Evolutionary conservation across 2,113 vertebrate genomes (phyloP).

Genomic region (Anarhynchus alexandrinus): DNA sequence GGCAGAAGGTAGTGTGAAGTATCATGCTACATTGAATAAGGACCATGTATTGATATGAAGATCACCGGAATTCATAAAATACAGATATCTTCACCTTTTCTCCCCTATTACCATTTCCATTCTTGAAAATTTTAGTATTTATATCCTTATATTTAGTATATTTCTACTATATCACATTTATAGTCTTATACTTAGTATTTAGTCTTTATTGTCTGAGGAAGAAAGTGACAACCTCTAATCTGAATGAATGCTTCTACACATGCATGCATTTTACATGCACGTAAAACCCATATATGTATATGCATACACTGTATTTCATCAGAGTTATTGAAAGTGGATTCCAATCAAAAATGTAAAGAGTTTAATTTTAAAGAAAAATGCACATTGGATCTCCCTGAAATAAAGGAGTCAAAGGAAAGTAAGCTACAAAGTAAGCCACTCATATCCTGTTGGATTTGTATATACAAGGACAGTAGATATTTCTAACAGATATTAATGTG

Average conservation of each 20-base stretch:
- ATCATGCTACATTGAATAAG: background rate
- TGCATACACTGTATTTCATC: background rate
- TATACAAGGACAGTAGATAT: background rate
- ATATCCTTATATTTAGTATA: background rate
- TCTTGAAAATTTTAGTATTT: background rate
- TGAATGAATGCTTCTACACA: background rate
- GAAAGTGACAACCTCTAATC: background rate
- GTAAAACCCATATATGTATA: background rate
- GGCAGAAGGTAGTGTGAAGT: background rate
- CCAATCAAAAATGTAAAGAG: background rate
- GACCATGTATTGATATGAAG: background rate
- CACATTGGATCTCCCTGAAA: background rate
- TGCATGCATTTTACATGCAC: background rate
- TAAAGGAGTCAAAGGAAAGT: background rate
- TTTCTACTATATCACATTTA: background rate
- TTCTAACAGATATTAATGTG: background rate
- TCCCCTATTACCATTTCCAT: background rate
- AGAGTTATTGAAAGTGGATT: background rate
- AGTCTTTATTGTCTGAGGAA: background rate
- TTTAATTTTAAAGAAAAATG: background rate
- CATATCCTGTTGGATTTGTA: background rate
- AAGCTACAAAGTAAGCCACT: background rate
- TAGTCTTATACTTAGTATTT: background rate
- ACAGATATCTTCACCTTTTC: background rate
- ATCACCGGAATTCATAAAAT: background rate